Evolutionary conservation across 1,140 invertebrate genomes (phyloP), one percentile per base, ranked within the genome.

Genomic region (Cyclina sinensis): DNA sequence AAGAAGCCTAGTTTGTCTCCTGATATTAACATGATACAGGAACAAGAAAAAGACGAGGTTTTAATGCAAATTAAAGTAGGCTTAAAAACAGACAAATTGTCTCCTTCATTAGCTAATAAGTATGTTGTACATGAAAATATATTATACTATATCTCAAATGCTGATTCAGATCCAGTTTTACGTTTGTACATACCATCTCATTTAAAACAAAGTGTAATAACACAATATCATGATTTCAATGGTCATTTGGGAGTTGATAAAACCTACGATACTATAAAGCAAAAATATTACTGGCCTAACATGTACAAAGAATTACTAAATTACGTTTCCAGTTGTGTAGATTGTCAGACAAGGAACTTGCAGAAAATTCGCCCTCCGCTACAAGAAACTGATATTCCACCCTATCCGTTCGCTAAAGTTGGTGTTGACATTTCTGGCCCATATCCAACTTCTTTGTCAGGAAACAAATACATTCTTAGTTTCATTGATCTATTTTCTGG

Each of bases 341-440:
- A 18, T 21, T 92, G 91, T 86, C 89, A 90, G 57, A 78, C 46
- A 2, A 21, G 86, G 21, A 85, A 24, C 59, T n/a, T 78, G 0
- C 80, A 27, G 16, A 76, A 59, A 70, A 73, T 43, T 79, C 68
- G 88, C 54, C 35, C 90, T 9, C 88, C 85, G 27, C 0, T 48
- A 4, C 35, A 65, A 74, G 85, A 90, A 62, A 89, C 70, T 7
- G 82, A 89, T 54, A 88, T 86, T n/a, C 79, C 87, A 4, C 87
- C 79, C 30, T 88, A 43, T 68, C 73, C 65, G 1, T 86, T 85
- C n/a, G 87, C 87, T 32, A 89, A 89, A 27, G 30, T 88, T 24
- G 59, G 37, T 24, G 14, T 89, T 16, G 90, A 92, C 83, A 12
- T 92, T 16, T 86, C 80, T 9, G 90, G 87, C 5, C 91, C 89